Conservation (phyloP, 2,888 invertebrate species). For the Parasteatoda lunata region DNA sequence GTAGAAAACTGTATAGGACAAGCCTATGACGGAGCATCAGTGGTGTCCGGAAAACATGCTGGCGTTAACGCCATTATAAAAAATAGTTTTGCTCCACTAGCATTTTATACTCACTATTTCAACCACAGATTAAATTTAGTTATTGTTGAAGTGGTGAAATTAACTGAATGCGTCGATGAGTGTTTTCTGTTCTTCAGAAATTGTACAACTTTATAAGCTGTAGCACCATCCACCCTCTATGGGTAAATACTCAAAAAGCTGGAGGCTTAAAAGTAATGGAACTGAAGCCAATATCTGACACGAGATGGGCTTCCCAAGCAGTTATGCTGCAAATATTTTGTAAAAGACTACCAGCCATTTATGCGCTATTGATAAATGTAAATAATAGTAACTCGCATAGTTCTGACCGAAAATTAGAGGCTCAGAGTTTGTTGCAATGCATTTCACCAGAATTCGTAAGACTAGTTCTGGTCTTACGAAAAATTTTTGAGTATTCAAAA, state of each 20-base stretch:
- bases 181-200: slow-evolving; percentile 9
- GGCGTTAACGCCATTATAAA: too few species aligned
- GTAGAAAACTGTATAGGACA: too few species aligned
- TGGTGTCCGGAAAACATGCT: too few species aligned
- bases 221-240: slow-evolving; percentile 11
- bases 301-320: slow-evolving; percentile 23
- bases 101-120: not conserved
- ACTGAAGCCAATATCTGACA: slow-evolving; percentile 13
- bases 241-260: not conserved
- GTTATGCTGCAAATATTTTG: not conserved
- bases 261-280: slow-evolving; percentile 1
- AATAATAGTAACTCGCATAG: not conserved
- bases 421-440: not conserved
- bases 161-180: not conserved
- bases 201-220: slow-evolving; percentile 13
- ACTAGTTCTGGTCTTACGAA: not conserved
- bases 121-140: slow-evolving; percentile 31
- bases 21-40: too few species aligned
- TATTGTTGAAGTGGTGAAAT: slow-evolving; percentile 23
- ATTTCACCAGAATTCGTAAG: slow-evolving; percentile 7
- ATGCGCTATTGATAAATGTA: slow-evolving; percentile 4
- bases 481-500: not conserved
- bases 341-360: not conserved
- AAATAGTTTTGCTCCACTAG: too few species aligned
- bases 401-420: slow-evolving; percentile 9